These are phyloP conservation scores for Oikopleura vanhoeffeni DNA, from an alignment of 23 tunicate genomes.

Conservation along the genomic window DNA sequence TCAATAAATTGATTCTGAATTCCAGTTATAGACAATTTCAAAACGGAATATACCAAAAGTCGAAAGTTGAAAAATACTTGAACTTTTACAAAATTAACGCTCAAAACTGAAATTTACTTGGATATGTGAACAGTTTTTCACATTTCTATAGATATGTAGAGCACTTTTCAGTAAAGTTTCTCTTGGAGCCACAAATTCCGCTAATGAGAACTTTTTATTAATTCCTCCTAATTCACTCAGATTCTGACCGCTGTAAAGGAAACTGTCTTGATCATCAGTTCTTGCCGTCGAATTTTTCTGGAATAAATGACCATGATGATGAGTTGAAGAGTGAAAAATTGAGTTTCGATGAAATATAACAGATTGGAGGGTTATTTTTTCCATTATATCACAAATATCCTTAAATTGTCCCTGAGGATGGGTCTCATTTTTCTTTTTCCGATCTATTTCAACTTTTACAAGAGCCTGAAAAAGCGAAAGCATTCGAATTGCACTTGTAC, in stretches of 20 bases:
- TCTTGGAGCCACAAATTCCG: background rate
- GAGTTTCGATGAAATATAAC: background rate
- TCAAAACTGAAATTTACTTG: too few relatives aligned
- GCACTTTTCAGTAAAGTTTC: background rate
- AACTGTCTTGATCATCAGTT: background rate
- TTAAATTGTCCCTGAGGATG: background rate
- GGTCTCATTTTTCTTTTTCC: too few relatives aligned
- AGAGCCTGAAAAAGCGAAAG: background rate
- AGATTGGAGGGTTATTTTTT: background rate
- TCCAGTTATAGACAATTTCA: too few relatives aligned
- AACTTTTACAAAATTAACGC: too few relatives aligned
- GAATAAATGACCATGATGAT: background rate
- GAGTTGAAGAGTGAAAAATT: background rate
- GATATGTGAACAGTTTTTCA: too few relatives aligned
- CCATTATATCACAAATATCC: background rate
- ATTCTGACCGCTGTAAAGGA: too few relatives aligned
- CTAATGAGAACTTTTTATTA: background rate
- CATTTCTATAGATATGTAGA: background rate
- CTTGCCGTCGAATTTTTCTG: background rate
- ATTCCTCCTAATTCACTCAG: too few relatives aligned
- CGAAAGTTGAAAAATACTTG: too few relatives aligned
- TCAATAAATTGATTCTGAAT: too few relatives aligned
- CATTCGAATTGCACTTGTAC: background rate
- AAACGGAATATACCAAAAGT: too few relatives aligned
- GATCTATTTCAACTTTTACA: background rate